Evolutionary conservation across 2,113 vertebrate species (phyloP), one percentile per base, ranked within the genome.

Genomic region (Crotophaga sulcirostris): DNA sequence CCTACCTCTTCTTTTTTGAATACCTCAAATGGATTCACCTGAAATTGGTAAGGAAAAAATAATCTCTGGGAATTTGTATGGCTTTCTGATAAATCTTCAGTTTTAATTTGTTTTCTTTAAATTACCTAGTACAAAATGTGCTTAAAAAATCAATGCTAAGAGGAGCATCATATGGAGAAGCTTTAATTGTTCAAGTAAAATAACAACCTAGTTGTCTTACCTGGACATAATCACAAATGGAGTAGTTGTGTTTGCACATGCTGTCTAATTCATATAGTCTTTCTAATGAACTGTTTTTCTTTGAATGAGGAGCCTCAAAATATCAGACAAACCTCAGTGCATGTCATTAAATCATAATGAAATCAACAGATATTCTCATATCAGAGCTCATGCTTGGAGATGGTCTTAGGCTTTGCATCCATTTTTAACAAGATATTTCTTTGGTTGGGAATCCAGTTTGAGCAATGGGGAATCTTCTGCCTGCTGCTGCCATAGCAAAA

Each of bases 41-140:
- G 54, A 93, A 49, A 86, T 95, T 45, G 24, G 24, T 82, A 66
- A 64, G 45, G 49, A 68, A 54, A 80, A 67, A 82, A 76, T 75
- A 0, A 77, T 92, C 42, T 68, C 42, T 89, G 40, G 83, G 84
- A 95, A 94, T 93, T 95, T 94, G 56, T 81, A 45, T 75, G 33
- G 62, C 69, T 73, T 89, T 84, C 75, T 79, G 51, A 58, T 86
- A 95, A 96, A 89, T 72, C 76, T 58, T 66, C 59, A 76, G 19
- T 20, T 89, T 96, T 95, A 84, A 94, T 85, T 90, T 95, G 44
- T 95, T 96, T 93, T 95, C 68, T 90, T 96, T 47, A 84, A 90
- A 87, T 78, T 54, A 19, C 34, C 92, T 13, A 17, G 38, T 81
- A 59, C 28, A 79, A 84, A 91, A 86, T 77, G 25, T 36, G 54